Evolutionary conservation across 2,888 invertebrate genomes (phyloP).

Genomic region (Erannis defoliaria): DNA sequence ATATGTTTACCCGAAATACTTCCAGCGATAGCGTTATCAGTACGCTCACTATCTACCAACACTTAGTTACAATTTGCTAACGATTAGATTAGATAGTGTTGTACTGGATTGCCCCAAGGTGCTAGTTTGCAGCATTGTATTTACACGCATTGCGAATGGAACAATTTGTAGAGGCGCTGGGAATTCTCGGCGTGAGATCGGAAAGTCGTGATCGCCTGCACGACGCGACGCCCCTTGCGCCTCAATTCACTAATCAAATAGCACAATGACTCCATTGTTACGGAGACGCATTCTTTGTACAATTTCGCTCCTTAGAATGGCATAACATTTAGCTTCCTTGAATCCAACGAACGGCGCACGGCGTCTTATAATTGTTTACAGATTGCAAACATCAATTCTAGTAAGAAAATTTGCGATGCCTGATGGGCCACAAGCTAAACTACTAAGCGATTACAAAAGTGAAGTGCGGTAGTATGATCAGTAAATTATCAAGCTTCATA

Average conservation of each 20-base stretch:
- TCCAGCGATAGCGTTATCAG: constrained; percentile 34
- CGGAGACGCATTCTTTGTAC: constrained; percentile 62
- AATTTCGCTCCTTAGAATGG: constrained; percentile 64
- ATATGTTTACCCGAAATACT: constrained; percentile 28
- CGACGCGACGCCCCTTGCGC: constrained; percentile 68
- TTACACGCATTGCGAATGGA: constrained; percentile 60
- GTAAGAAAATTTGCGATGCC: too few relatives aligned
- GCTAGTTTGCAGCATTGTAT: constrained; percentile 49
- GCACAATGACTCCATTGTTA: constrained; percentile 78
- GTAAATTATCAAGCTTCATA: constrained; percentile 1
- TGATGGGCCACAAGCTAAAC: too few relatives aligned
- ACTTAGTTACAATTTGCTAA: constrained; percentile 41
- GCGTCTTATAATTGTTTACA: constrained; percentile 29
- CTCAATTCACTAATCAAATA: constrained; percentile 75
- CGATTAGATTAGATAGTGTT: constrained; percentile 46
- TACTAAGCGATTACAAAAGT: not conserved
- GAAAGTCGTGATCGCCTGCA: constrained; percentile 77
- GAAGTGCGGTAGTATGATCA: too few relatives aligned
- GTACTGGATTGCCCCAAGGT: constrained; percentile 37
- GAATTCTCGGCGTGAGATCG: constrained; percentile 73
- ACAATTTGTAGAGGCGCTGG: constrained; percentile 71
- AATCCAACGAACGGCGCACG: too few relatives aligned
- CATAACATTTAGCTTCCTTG: constrained; percentile 57
- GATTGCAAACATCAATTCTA: too few relatives aligned
- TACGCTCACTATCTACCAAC: constrained; percentile 34